phyloP scores from a whole-genome alignment of 2,888 invertebrate species.

The Oscheius sp. region DNA sequence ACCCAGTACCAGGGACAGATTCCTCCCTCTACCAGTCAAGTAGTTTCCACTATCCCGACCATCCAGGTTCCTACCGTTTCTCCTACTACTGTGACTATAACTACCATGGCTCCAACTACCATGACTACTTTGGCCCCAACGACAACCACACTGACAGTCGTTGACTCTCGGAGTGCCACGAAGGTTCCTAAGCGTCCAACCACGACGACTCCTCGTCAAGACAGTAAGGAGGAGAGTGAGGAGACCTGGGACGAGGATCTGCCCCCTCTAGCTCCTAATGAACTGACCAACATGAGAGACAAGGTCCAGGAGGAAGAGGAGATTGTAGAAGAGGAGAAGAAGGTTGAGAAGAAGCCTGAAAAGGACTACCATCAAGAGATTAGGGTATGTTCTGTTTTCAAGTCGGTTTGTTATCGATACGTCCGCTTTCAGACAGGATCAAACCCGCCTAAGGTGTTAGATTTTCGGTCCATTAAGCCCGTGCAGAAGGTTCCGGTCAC shows the following conservation, averaged over 20 bases:
- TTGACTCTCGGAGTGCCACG: slow-evolving; percentile 11
- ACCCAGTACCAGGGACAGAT: no score
- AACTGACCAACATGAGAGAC: slow-evolving; percentile 4
- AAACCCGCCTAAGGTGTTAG: slow-evolving; percentile 29
- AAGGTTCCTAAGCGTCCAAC: slow-evolving; percentile 7
- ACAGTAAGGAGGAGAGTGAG: slow-evolving; percentile 4
- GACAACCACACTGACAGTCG: slow-evolving; percentile 6
- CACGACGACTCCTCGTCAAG: not conserved
- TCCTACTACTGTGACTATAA: not conserved
- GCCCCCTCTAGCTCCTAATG: not conserved
- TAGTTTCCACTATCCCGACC: no score
- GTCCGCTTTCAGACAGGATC: slow-evolving; percentile 25
- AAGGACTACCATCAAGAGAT: not conserved
- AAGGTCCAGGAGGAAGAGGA: slow-evolving; percentile 13
- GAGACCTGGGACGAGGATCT: slow-evolving; percentile 9
- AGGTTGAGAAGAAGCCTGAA: not conserved
- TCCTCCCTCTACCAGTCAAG: no score
- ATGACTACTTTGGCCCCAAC: not conserved
- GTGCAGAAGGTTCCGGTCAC: slow-evolving; percentile 7
- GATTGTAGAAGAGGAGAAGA: slow-evolving; percentile 3
- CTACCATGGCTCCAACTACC: not conserved
- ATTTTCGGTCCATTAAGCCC: slow-evolving; percentile 34
- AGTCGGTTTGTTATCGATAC: not conserved
- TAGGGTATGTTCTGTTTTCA: not conserved
- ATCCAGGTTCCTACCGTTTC: not conserved